Evolutionary conservation across 2,113 vertebrate species (phyloP).

Genomic region (Crypturellus undulatus): DNA sequence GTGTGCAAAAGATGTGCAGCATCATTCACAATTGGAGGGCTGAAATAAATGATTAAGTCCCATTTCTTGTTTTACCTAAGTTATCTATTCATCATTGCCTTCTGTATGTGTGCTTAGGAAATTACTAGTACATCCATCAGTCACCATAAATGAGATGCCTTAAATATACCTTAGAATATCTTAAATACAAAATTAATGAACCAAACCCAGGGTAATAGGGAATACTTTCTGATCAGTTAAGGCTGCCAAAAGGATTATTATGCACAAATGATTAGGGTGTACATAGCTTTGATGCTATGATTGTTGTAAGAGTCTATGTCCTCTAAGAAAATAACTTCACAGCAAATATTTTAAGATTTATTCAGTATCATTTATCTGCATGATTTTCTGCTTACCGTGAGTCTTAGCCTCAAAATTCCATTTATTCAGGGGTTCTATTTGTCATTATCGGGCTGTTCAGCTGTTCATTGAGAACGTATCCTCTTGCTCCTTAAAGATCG

Average conservation of each 20-base stretch:
- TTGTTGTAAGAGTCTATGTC: background rate
- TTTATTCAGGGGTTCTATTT: constrained; percentile 54
- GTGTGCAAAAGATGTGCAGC: background rate
- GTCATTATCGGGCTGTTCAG: constrained; percentile 52
- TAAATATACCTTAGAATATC: background rate
- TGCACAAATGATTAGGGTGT: background rate
- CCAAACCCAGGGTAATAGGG: background rate
- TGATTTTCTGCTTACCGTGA: constrained; percentile 11
- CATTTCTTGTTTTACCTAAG: background rate
- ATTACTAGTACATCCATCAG: background rate
- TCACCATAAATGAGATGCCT: background rate
- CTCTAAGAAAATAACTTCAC: background rate
- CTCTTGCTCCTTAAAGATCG: constrained; percentile 48
- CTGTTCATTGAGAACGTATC: constrained; percentile 40
- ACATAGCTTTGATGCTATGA: background rate
- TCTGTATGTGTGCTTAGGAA: constrained; percentile 26
- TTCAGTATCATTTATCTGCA: constrained; percentile 10
- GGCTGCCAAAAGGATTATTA: background rate
- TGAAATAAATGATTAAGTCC: background rate
- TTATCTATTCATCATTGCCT: background rate
- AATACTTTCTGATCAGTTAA: background rate
- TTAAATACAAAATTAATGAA: background rate
- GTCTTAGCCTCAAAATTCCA: constrained; percentile 54
- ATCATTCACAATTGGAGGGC: background rate
- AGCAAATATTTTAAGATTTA: constrained; percentile 32